Evolutionary conservation across 2,888 invertebrate species (phyloP).

Genomic region (Neuroscelio doddi): DNA sequence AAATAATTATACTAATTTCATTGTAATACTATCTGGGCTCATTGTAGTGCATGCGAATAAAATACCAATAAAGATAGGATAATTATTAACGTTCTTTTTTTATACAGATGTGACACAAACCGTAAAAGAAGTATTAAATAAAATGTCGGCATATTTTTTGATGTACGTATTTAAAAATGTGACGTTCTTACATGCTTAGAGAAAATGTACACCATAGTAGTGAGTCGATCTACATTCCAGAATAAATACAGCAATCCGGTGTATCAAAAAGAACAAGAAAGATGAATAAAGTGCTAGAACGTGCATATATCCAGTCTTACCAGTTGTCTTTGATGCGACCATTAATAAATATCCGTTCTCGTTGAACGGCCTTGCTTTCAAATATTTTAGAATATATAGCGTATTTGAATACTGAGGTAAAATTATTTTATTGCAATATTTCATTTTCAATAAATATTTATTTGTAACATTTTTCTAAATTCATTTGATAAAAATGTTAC

Average conservation of each 20-base stretch:
- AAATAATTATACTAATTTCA: too few species aligned
- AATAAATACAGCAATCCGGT: constrained; percentile 43
- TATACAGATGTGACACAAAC: neutral
- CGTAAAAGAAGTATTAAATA: constrained; percentile 1
- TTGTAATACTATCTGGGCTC: too few species aligned
- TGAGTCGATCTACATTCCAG: constrained; percentile 42
- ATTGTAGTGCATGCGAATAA: too few species aligned
- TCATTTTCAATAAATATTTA: too few species aligned
- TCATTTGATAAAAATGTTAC: too few species aligned
- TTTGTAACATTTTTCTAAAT: too few species aligned
- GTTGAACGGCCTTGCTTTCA: constrained; percentile 21
- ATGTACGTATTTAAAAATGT: constrained; percentile 15
- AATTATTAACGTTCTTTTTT: neutral
- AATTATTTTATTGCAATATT: too few species aligned
- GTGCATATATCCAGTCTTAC: constrained; percentile 39
- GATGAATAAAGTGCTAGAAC: constrained; percentile 38
- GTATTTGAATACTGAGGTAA: too few species aligned
- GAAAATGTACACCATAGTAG: constrained; percentile 15
- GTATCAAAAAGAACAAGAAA: constrained; percentile 25
- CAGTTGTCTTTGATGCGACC: constrained; percentile 37
- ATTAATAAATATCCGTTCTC: constrained; percentile 31
- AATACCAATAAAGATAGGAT: too few species aligned
- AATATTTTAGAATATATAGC: too few species aligned
- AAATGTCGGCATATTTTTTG: constrained; percentile 5
- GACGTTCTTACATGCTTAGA: constrained; percentile 4